Evolutionary conservation across 2,113 vertebrate genomes (phyloP), one percentile per base, ranked within the genome.

Genomic region (Bucco capensis): DNA sequence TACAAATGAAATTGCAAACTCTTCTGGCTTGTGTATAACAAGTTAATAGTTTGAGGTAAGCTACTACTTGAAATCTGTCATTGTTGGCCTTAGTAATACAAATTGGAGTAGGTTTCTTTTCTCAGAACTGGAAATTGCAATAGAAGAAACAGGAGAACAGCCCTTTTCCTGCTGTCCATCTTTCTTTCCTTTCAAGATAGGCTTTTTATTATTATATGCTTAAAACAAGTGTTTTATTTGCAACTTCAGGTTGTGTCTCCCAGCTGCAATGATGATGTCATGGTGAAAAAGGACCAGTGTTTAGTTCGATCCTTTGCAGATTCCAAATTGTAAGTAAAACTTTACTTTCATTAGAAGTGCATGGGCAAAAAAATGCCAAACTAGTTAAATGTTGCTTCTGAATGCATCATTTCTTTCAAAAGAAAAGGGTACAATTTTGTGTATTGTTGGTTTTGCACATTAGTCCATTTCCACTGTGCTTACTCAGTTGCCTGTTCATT

Each of bases 221-320:
- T 28, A 2, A 35, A 78, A 40, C 35, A 14, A 83, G 13, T 94
- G 33, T 89, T 93, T 92, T 92, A 6, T 95, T 96, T 92, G 90
- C 38, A 82, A 82, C 56, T 94, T 80, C 95, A 99, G 99, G 99
- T 99, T 75, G 96, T 99, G 88, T 99, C 99, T 90, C 98, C 99
- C 25, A 99, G 98, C 97, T 99, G 99, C 95, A 98, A 98, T 19
- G 99, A 99, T 61, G 99, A 99, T 25, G 79, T 99, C 83, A 79
- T 96, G 11, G 98, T 99, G 97, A 99, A 99, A 96, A 99, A 98
- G 97, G 99, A 99, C 93, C 99, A 99, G 89, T 99, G 99, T 96
- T 98, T 99, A 96, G 98, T 99, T 96, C 96, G 99, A 85, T 99
- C 99, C n/a, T 99, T 99, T 97, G 95, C 95, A 35, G 98, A 99